Evolutionary conservation across 2,113 vertebrate genomes (phyloP).

Genomic region (Hippotragus niger): DNA sequence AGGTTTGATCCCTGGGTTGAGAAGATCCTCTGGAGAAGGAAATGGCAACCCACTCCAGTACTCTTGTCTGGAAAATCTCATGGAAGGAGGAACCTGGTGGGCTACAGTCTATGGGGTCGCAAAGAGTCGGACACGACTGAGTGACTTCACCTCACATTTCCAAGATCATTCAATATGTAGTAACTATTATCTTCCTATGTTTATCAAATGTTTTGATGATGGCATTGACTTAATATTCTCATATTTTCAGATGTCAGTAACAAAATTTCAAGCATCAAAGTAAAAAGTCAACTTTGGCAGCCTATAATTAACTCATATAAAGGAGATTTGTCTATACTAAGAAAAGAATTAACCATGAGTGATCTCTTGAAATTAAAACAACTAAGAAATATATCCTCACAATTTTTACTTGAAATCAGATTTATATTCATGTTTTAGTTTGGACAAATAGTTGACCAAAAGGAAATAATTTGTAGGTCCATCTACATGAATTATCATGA

Average conservation of each 20-base stretch:
- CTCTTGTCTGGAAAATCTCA: too few relatives aligned
- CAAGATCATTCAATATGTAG: not conserved
- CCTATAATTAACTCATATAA: not conserved
- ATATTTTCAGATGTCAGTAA: not conserved
- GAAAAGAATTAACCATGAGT: not conserved
- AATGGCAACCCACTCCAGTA: too few relatives aligned
- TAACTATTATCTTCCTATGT: not conserved
- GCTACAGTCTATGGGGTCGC: too few relatives aligned
- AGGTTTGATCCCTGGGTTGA: too few relatives aligned
- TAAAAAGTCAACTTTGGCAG: not conserved
- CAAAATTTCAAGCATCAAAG: not conserved
- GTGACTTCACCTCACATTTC: too few relatives aligned
- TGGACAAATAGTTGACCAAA: not conserved
- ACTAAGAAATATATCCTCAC: not conserved
- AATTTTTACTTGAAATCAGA: not conserved
- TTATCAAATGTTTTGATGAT: not conserved
- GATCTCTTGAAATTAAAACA: not conserved
- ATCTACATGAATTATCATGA: not conserved
- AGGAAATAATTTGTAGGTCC: not conserved
- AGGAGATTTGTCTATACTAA: not conserved
- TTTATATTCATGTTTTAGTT: not conserved
- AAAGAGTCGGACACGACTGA: too few relatives aligned
- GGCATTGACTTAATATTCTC: not conserved
- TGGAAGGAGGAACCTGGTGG: too few relatives aligned
- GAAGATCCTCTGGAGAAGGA: too few relatives aligned